These are phyloP conservation scores for Coronaproctus castanopsis DNA, from an alignment of 2,888 invertebrate species.

Conservation along the genomic window DNA sequence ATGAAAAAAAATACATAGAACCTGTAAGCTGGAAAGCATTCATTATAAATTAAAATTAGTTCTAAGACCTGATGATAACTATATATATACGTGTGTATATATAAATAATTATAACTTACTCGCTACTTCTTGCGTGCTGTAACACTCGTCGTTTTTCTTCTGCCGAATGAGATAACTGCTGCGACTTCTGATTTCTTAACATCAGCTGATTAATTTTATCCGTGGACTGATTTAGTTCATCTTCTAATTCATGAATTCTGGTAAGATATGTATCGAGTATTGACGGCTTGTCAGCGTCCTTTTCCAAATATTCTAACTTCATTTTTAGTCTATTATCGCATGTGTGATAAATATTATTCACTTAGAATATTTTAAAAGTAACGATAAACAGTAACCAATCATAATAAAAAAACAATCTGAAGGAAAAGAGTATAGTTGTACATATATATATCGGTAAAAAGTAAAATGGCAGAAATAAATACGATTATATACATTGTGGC, in stretches of 20 bases:
- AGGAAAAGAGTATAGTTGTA: too few species aligned
- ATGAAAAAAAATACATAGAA: too few species aligned
- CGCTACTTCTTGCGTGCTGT: constrained; percentile 35
- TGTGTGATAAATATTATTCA: too few species aligned
- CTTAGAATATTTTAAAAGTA: too few species aligned
- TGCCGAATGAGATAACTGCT: constrained; percentile 42
- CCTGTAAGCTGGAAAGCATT: too few species aligned
- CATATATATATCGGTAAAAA: too few species aligned
- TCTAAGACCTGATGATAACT: too few species aligned
- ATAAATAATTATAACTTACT: constrained; percentile 22
- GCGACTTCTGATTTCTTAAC: constrained; percentile 32
- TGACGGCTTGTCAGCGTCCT: constrained; percentile 13
- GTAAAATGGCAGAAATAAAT: too few species aligned
- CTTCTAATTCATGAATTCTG: constrained; percentile 34
- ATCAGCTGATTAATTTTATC: constrained; percentile 31
- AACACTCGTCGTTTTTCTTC: constrained; percentile 36
- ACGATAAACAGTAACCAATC: constrained; percentile 25
- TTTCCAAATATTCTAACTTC: constrained; percentile 5
- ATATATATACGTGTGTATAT: too few species aligned
- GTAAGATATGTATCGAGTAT: constrained; percentile 29
- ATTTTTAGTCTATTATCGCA: constrained; percentile 5
- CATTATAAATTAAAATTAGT: too few species aligned
- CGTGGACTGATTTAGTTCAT: constrained; percentile 32
- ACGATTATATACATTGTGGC: too few species aligned
- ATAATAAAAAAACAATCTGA: too few species aligned